Conservation (phyloP, 2,888 invertebrate genomes). For the Drosophila multiciliata region DNA sequence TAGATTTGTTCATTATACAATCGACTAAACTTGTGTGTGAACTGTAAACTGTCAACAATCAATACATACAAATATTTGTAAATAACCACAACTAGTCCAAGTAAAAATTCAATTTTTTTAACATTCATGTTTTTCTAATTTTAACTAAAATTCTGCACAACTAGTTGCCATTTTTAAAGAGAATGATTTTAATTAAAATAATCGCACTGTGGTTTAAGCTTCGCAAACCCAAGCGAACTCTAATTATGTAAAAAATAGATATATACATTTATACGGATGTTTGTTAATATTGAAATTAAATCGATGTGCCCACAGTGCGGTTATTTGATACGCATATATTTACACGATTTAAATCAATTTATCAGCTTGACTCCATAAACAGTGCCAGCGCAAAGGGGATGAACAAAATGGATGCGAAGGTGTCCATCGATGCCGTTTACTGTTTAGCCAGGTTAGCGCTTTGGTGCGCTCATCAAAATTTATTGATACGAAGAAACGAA, state of each 20-base stretch:
- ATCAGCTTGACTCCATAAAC: constrained; percentile 54
- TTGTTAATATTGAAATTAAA: not conserved
- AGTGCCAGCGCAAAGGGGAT: not conserved
- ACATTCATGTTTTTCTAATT: not conserved
- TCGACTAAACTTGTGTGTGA: not conserved
- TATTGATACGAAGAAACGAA: constrained; percentile 57
- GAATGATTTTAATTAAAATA: not conserved
- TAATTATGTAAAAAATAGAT: not conserved
- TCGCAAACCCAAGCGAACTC: not conserved
- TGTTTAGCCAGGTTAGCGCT: constrained; percentile 6
- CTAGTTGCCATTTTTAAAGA: not conserved
- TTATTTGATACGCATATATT: constrained; percentile 41
- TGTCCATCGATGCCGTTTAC: constrained; percentile 17
- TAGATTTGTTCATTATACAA: too few relatives aligned
- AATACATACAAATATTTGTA: not conserved
- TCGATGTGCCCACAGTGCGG: constrained; percentile 12
- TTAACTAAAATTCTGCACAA: not conserved
- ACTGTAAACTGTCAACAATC: not conserved
- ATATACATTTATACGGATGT: not conserved
- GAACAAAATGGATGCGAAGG: not conserved
- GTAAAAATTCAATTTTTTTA: not conserved
- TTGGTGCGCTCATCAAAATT: constrained; percentile 50
- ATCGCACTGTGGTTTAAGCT: not conserved
- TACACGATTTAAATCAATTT: constrained; percentile 74
- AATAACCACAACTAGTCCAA: not conserved